Evolutionary conservation across 2,797 vertebrate species (phyloP).

Genomic region (Podargus strigoides): DNA sequence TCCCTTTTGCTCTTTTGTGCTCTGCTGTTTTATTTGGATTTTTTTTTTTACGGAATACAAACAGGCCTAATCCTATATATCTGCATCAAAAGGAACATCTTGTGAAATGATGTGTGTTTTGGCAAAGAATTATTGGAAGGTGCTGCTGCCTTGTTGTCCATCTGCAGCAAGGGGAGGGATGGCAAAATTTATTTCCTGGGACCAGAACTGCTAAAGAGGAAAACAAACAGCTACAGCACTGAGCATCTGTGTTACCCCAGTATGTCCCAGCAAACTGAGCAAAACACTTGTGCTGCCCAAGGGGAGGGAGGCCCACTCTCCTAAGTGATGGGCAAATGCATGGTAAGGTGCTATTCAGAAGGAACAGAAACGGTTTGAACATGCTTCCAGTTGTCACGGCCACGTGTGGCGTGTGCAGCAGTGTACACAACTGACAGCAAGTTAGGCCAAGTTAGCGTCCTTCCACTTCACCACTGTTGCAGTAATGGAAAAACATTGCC

Average conservation of each 20-base stretch:
- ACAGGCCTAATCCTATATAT: neutral
- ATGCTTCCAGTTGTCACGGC: neutral
- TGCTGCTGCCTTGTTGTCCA: neutral
- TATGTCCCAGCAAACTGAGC: neutral
- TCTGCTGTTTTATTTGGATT: neutral
- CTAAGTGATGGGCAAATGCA: neutral
- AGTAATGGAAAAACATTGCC: neutral
- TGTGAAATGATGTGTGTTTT: neutral
- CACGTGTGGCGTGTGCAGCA: fast-evolving
- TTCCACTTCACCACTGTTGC: neutral
- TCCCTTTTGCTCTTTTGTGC: neutral
- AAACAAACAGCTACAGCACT: neutral
- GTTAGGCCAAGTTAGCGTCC: neutral
- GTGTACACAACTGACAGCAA: neutral
- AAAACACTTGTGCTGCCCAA: neutral
- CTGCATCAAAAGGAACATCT: neutral
- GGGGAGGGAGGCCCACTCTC: neutral
- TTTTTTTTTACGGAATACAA: neutral
- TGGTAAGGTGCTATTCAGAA: neutral
- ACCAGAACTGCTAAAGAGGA: neutral
- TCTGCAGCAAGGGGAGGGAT: neutral
- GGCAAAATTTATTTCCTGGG: neutral
- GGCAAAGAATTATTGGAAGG: neutral
- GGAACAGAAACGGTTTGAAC: neutral
- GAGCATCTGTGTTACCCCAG: neutral